Conservation (phyloP, 2,113 vertebrate species). For the Anser brachyrhynchus region DNA sequence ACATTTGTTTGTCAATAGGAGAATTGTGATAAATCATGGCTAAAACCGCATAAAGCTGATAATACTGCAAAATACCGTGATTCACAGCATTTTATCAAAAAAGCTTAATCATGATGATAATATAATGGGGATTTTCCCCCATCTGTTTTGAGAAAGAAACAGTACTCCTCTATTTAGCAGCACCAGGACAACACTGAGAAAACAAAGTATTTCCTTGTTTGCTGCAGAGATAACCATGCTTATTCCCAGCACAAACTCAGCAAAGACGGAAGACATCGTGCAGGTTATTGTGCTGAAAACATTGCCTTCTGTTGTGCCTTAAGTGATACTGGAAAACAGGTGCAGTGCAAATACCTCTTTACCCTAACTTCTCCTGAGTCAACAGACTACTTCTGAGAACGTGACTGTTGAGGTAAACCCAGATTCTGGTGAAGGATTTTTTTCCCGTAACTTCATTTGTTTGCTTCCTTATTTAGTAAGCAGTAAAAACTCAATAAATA, state of each 20-base stretch:
- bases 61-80: neutral
- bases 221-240: too few relatives aligned
- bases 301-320: neutral
- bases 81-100: neutral
- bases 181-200: neutral
- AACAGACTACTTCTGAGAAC: neutral
- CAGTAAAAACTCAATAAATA: neutral
- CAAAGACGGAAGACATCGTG: neutral
- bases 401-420: fast-evolving
- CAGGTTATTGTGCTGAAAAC: fast-evolving
- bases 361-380: neutral
- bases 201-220: neutral
- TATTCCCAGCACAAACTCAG: neutral
- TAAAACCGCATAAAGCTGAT: fast-evolving
- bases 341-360: neutral
- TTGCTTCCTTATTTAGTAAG: neutral
- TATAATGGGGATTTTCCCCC: neutral
- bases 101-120: neutral
- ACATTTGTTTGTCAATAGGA: neutral
- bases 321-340: neutral
- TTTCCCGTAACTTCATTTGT: neutral
- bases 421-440: too few relatives aligned
- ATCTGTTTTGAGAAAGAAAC: neutral
- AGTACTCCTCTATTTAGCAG: neutral
- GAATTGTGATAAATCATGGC: neutral